Evolutionary conservation across 64 coral and sea anemone genomes (phyloP), one percentile per base, ranked within the genome.

Genomic region (Stylophora pistillata): DNA sequence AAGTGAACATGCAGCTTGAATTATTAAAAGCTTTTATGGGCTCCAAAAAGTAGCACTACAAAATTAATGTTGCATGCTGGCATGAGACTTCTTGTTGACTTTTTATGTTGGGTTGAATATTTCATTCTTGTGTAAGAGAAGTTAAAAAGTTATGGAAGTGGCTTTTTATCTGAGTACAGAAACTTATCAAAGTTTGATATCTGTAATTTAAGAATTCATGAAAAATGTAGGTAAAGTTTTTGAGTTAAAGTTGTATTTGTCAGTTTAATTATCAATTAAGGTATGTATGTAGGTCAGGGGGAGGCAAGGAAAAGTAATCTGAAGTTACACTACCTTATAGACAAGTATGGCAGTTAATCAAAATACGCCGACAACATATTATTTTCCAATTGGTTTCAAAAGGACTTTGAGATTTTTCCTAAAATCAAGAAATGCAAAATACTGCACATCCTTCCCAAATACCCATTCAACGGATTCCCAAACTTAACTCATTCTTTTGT

Each of bases 401-500:
- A 87, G 85, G 68, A 87, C 85, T 59, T 87, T 87, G 69, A 87
- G 72, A 31, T 87, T 85, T 71, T 85, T 85, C 17, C 34, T 21
- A 64, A 85, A 85, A 64, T 85, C 82, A 23, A 85, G 82, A 70
- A 68, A 85, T 70, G 82, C 82, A 85, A 85, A 85, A 69, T 85
- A 85, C 55, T 64, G 61, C 21, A 74, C 70, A 87, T 74, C 56
- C 37, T 62, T 87, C 61, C 92, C 92, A 85, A 89, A 94, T 94
- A 27, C 78, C 73, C 87, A 94, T 77, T 94, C 92, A 56, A 89
- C 92, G 29, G 76, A 89, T 85, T 88, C 86, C 33, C 87, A n/a
- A 33, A 94, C 92, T 94, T 82, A 72, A 63, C 87, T 94, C 92
- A 94, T 89, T 82, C 66, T 88, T 75, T 85, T 89, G 80, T 94